phyloP scores from a whole-genome alignment of 2,888 invertebrate genomes.

The Stratiomys singularior region DNA sequence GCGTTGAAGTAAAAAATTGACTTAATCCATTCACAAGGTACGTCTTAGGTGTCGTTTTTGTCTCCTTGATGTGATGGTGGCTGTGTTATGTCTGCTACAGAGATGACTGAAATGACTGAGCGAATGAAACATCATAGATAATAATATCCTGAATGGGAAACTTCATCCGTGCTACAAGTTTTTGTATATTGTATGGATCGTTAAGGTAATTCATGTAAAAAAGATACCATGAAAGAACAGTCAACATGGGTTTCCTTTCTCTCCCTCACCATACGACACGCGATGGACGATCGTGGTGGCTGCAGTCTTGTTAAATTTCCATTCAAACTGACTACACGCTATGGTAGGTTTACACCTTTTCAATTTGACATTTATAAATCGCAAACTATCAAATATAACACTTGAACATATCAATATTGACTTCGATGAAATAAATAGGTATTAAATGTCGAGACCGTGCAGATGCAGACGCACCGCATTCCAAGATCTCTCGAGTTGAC shows the following conservation, averaged over 20 bases:
- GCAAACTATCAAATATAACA: constrained; percentile 51
- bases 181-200: too few relatives aligned
- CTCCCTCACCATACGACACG: neutral
- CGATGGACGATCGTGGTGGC: constrained; percentile 31
- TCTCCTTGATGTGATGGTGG: neutral
- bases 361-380: constrained; percentile 51
- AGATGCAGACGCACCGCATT: neutral
- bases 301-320: constrained; percentile 36
- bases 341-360: constrained; percentile 46
- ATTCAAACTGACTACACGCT: constrained; percentile 25
- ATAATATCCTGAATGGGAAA: constrained; percentile 35
- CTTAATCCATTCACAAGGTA: constrained; percentile 18
- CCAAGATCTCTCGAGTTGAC: too few relatives aligned
- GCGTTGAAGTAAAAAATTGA: constrained; percentile 44
- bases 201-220: too few relatives aligned
- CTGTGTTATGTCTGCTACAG: neutral
- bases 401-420: constrained; percentile 50
- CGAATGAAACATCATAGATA: constrained; percentile 21
- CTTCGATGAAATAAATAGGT: constrained; percentile 47
- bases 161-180: constrained; percentile 12
- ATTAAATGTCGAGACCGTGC: constrained; percentile 14
- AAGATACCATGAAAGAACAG: neutral
- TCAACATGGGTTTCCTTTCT: neutral
- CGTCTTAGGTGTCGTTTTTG: neutral
- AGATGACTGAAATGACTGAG: neutral